Evolutionary conservation across 2,888 invertebrate species (phyloP), one percentile per base, ranked within the genome.

Genomic region (Ferdinandea cuprea): DNA sequence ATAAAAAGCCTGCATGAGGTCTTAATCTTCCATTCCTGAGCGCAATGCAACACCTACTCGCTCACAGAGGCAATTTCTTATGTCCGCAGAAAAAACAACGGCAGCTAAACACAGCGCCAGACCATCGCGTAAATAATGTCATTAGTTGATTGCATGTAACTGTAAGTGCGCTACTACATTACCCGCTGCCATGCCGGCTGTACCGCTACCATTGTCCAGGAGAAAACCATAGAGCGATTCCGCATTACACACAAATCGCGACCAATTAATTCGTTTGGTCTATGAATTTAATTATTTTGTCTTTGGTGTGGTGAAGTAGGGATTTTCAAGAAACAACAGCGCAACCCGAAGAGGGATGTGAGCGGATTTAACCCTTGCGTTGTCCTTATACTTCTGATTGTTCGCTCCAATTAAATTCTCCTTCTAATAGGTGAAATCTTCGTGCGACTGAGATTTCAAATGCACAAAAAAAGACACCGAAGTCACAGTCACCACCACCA

Each of bases 101-200:
- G 71, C 59, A 54, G 35, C 68, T 59, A 65, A 72, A 72, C 68
- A 72, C 78, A 78, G 73, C 83, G 68, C 68, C 78, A 78, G 68
- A 63, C 76, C 81, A 77, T 78, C 83, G 83, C 83, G 83, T 83
- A 83, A 83, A 83, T 83, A 83, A 83, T 78, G 83, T 83, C 83
- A 83, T 83, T 83, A 83, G 83, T 72, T 83, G 83, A 83, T 83
- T 83, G 83, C 78, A 83, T 83, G 83, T 83, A 83, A 83, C 78
- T 78, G 72, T 78, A 83, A 83, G 83, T 83, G 83, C 68, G 78
- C 78, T 78, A 77, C 72, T 73, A 81, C 81, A 81, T 81, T 77
- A 77, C 76, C 71, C 80, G 50, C 71, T 76, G 63, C 54, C 58
- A 3, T 71, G 44, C 21, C 19, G 21, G 19, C 35, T 8, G 19